A percentile compares a stretch with the other conserved stretches of the same genome.
phyloP scores from a whole-genome alignment of 2,797 vertebrate species.

The Sebastes wilsoni region DNA sequence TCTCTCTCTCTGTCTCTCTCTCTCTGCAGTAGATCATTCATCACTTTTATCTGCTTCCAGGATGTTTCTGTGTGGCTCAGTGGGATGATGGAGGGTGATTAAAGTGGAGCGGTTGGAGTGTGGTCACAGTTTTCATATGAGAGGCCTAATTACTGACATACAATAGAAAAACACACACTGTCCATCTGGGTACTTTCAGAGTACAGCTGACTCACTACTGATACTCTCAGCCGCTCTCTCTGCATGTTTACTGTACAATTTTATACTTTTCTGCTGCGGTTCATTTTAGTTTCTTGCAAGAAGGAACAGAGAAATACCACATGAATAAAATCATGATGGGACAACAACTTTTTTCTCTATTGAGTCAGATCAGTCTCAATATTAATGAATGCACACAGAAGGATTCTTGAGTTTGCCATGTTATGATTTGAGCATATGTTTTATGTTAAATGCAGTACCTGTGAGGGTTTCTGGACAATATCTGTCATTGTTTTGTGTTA shows the following conservation, averaged over 20 bases:
- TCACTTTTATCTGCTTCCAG: slow-evolving; percentile 44
- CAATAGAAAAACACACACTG: background rate
- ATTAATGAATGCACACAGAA: no score
- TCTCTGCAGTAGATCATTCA: slow-evolving; percentile 5
- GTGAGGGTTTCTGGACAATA: no score
- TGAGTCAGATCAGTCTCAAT: no score
- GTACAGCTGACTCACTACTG: background rate
- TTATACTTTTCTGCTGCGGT: background rate
- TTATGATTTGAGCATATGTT: no score
- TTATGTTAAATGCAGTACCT: no score
- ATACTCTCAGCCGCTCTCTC: background rate
- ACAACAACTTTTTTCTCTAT: no score
- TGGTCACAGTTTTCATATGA: slow-evolving; percentile 29
- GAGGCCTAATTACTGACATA: slow-evolving; percentile 43
- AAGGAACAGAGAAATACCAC: background rate
- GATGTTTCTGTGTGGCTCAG: slow-evolving; percentile 36
- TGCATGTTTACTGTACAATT: background rate
- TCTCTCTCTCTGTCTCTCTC: background rate
- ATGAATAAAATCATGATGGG: background rate
- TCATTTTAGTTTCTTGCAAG: background rate
- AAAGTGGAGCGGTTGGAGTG: slow-evolving; percentile 35
- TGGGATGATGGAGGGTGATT: slow-evolving; percentile 46
- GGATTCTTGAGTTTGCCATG: no score
- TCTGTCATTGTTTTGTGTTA: no score
- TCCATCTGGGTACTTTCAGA: slow-evolving; percentile 28